Evolutionary conservation across 2,113 vertebrate species (phyloP).

Genomic region (Poeciliopsis occidentalis): DNA sequence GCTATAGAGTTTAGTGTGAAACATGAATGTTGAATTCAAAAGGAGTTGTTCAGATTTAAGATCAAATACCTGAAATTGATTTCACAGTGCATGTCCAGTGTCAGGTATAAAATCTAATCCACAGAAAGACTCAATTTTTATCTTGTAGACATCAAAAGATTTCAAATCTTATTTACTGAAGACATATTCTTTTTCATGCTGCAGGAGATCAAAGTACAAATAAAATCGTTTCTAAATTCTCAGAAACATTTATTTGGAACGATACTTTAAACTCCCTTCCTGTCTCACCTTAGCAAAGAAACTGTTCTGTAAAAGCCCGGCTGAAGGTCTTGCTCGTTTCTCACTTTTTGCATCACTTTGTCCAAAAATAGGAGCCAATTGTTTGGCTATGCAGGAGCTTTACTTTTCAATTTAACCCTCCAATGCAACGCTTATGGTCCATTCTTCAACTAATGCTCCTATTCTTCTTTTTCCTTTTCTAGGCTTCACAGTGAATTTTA

Average conservation of each 20-base stretch:
- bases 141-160: constrained; percentile 48
- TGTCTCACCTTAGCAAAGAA: constrained; percentile 36
- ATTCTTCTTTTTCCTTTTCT: constrained; percentile 19
- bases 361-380: constrained; percentile 37
- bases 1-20: not conserved
- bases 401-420: constrained; percentile 50
- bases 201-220: constrained; percentile 45
- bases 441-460: constrained; percentile 41
- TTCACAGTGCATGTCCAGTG: constrained; percentile 11
- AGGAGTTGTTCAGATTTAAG: constrained; percentile 5
- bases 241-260: constrained; percentile 31
- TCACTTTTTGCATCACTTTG: constrained; percentile 53
- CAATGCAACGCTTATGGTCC: constrained; percentile 36
- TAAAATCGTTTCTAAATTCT: constrained; percentile 29
- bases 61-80: constrained; percentile 14
- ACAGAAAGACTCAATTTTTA: constrained; percentile 14
- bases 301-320: constrained; percentile 28
- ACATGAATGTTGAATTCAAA: not conserved
- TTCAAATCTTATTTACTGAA: constrained; percentile 50
- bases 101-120: not conserved
- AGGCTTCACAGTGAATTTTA: constrained; percentile 38
- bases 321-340: constrained; percentile 25
- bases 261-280: constrained; percentile 41
- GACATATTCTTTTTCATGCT: constrained; percentile 2
- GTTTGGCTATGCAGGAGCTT: constrained; percentile 39